Percentiles rank a stretch among this genome's conserved stretches.
phyloP scores from a whole-genome alignment of 2,888 invertebrate species.

The Lochmaea capreae region DNA sequence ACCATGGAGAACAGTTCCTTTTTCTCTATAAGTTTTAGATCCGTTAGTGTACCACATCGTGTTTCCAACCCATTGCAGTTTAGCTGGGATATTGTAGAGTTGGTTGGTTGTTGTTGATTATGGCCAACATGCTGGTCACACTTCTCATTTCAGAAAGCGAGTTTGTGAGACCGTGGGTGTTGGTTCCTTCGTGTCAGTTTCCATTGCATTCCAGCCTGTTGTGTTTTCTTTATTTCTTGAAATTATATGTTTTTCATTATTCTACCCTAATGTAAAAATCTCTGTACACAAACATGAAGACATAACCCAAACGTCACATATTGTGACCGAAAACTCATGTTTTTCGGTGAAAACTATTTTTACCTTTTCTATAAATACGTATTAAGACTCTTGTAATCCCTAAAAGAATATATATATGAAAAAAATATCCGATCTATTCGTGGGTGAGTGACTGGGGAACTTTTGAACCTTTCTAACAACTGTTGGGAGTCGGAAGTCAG shows the following conservation, averaged over 20 bases:
- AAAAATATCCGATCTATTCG: slow-evolving; percentile 24
- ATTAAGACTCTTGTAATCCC: slow-evolving; percentile 23
- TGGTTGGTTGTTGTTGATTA: too few relatives aligned
- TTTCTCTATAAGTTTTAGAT: too few relatives aligned
- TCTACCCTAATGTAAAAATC: background rate
- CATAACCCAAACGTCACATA: slow-evolving; percentile 21
- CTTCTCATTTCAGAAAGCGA: too few relatives aligned
- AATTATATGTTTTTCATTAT: background rate
- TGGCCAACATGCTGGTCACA: too few relatives aligned
- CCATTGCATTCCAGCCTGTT: too few relatives aligned
- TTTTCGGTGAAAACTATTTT: slow-evolving; percentile 38
- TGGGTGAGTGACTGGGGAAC: slow-evolving; percentile 40
- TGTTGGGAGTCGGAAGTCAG: slow-evolving; percentile 45
- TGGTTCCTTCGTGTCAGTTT: too few relatives aligned
- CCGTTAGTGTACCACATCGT: too few relatives aligned
- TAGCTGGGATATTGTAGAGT: too few relatives aligned
- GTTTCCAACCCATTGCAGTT: too few relatives aligned
- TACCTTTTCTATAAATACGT: slow-evolving; percentile 39
- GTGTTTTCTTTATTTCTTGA: background rate
- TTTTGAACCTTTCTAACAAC: slow-evolving; percentile 41
- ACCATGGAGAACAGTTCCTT: too few relatives aligned
- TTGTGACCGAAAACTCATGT: slow-evolving; percentile 20
- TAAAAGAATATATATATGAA: slow-evolving; percentile 26
- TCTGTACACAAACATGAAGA: slow-evolving; percentile 1
- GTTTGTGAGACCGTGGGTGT: too few relatives aligned